Evolutionary conservation across 2,888 invertebrate species (phyloP), one percentile per base, ranked within the genome.

Genomic region (Drosophila multiciliata): DNA sequence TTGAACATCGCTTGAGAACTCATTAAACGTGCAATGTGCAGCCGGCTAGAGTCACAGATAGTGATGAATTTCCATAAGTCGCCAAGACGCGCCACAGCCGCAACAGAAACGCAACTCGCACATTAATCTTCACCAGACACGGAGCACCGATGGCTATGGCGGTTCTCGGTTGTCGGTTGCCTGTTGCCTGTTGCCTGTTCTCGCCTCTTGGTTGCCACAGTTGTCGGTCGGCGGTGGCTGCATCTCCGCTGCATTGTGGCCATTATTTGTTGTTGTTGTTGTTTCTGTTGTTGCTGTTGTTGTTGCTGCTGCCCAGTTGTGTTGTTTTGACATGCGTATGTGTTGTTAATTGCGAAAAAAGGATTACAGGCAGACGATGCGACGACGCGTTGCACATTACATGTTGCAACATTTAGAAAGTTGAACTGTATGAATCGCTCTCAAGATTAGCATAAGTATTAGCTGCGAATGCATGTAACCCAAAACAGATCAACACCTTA

Each of bases 1-100:
- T 83, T 83, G 81, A 90, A 90, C 89, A 84, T 84, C 78, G 89
- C 89, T 84, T 83, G 89, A 85, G 89, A 90, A 90, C 91, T 90
- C 89, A 89, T 90, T 89, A 88, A 89, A 88, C 81, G 68, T 75
- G 69, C 78, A 80, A 71, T 65, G 70, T 57, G 66, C 73, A 76
- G 73, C 29, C 49, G 52, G 40, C 48, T 58, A 61, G 48, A 62
- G 67, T 49, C 62, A 53, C 68, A 87, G 89, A 87, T 87, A 89
- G 90, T 91, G 91, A 91, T 91, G 90, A 91, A 91, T 91, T 91
- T 91, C 89, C 91, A 91, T 91, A 91, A 91, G 89, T 90, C 87
- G 86, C 90, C 82, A 82, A 82, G 83, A 81, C 67, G 77, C 80
- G 67, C 75, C 71, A 32, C 62, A 60, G 65, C 65, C 60, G 49